Evolutionary conservation across 2,797 vertebrate species (phyloP).

Genomic region (Capromys pilorides): DNA sequence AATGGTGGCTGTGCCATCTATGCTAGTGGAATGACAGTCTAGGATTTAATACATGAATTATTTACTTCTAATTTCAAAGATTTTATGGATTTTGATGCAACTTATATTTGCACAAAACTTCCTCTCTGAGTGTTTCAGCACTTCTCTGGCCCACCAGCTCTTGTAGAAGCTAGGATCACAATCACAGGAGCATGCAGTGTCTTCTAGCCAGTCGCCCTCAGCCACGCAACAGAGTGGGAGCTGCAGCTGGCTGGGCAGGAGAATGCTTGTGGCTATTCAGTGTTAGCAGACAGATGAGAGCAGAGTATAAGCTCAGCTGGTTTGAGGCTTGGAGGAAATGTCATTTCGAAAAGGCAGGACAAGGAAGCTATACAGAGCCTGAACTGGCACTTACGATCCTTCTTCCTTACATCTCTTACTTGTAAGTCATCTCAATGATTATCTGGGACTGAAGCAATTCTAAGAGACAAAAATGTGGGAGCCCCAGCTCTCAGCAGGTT

Average conservation of each 20-base stretch:
- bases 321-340: background rate
- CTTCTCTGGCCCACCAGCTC: background rate
- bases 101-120: background rate
- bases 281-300: too few species aligned
- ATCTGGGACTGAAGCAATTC: background rate
- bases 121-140: background rate
- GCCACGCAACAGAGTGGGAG: background rate
- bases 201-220: background rate
- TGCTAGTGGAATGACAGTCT: background rate
- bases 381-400: background rate
- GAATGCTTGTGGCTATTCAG: rapidly evolving
- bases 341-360: background rate
- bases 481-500: background rate
- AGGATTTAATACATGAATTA: background rate
- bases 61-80: background rate
- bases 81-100: background rate
- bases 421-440: background rate
- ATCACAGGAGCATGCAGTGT: background rate
- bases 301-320: background rate
- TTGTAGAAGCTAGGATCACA: background rate
- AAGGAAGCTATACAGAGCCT: background rate
- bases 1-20: background rate
- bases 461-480: background rate
- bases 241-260: background rate
- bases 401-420: background rate